These are phyloP conservation scores for Scopus umbretta DNA, from an alignment of 2,113 vertebrate genomes.

Conservation along the genomic window DNA sequence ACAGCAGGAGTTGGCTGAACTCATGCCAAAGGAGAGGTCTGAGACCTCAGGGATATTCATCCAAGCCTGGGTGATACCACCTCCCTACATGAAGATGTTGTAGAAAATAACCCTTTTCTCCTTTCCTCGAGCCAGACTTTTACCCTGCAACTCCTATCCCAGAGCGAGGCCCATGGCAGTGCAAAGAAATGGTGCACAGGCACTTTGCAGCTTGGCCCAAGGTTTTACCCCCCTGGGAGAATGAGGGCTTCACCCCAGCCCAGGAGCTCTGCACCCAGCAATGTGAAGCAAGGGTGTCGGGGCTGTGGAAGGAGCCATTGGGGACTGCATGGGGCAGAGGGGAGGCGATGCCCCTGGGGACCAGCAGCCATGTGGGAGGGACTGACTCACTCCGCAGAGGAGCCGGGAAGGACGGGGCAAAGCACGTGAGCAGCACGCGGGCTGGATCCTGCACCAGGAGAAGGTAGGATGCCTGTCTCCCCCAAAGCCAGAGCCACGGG, in stretches of 20 bases:
- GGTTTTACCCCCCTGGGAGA: not conserved
- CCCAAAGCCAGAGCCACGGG: not conserved
- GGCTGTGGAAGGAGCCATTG: not conserved
- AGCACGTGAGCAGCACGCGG: not conserved
- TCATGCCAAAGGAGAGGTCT: fast-evolving
- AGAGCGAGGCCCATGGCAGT: fast-evolving
- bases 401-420: not conserved
- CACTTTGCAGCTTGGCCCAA: not conserved
- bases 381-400: not conserved
- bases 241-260: fast-evolving
- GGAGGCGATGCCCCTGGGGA: not conserved
- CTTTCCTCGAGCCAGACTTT: not conserved
- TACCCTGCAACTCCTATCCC: not conserved
- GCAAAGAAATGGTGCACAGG: not conserved
- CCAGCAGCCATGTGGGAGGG: not conserved
- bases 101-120: not conserved
- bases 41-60: not conserved
- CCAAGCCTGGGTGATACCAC: not conserved
- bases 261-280: not conserved
- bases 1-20: not conserved
- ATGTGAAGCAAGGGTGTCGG: fast-evolving
- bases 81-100: fast-evolving
- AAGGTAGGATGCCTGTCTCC: not conserved
- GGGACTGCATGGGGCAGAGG: fast-evolving
- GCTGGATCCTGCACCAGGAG: fast-evolving